Evolutionary conservation across 2,113 vertebrate genomes (phyloP), one percentile per base, ranked within the genome.

Genomic region (Spermophilus dauricus): DNA sequence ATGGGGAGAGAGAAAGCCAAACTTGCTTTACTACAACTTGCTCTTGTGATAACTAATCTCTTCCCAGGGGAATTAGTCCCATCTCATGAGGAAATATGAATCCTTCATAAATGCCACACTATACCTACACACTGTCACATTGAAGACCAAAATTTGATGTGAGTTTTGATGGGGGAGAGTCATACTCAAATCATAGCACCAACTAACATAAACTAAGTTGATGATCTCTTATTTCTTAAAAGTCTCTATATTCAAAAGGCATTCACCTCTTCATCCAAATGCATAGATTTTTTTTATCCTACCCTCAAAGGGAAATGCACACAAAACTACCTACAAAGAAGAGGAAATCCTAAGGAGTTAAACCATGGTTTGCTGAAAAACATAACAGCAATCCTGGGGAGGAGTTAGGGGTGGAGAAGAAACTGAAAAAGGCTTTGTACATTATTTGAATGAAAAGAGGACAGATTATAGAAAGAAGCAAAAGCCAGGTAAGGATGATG

Each of bases 401-500:
- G 83, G 24, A 53, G 17, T 17, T 14, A 53, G 6, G 24, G 16
- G 22, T n/a, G n/a, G n/a, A n/a, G n/a, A 81, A 75, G 45, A 82
- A 51, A 37, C 14, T 9, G 8, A 81, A 37, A 72, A 97, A 37
- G 63, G 2, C 63, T 53, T 70, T 18, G 8, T 58, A 22, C 22
- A 42, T 13, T 85, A 65, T 58, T 91, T 78, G 78, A 24, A 76
- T 86, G 81, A 95, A 76, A 63, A 91, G 86, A 78, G 32, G 76
- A 86, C 32, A 61, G 53, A 78, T 4, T 42, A 22, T 16, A 67
- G 56, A 37, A 82, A 72, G 58, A n/a, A 86, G 34, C 39, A 76
- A 42, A 91, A 56, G 17, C 26, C 76, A 61, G 67, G 1, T 30
- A 32, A 88, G 18, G 34, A 34, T 28, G 8, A 28, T 20, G 20